Evolutionary conservation across 2,888 invertebrate species (phyloP).

Genomic region (Hyposoter dolosus): DNA sequence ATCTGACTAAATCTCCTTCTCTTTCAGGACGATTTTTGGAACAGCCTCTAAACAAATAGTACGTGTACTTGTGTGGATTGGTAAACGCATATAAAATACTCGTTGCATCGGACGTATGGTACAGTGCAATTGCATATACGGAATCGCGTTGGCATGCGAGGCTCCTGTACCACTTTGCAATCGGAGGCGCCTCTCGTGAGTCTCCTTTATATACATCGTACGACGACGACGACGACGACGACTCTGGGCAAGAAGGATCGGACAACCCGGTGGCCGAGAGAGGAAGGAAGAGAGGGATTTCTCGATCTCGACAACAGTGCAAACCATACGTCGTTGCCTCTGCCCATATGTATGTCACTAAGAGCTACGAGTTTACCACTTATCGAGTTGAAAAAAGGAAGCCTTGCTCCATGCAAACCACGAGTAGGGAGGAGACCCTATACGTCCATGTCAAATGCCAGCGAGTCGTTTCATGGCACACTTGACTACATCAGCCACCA

Average conservation of each 20-base stretch:
- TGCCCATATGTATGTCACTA: constrained; percentile 64
- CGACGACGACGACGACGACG: neutral
- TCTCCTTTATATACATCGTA: neutral
- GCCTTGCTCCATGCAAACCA: neutral
- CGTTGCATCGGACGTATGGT: constrained; percentile 62
- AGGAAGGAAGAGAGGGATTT: constrained; percentile 23
- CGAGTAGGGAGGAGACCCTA: constrained; percentile 23
- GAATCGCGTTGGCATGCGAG: constrained; percentile 59
- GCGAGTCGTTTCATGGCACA: constrained; percentile 32
- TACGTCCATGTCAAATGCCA: constrained; percentile 26
- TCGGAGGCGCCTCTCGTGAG: constrained; percentile 52
- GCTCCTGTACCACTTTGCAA: constrained; percentile 66
- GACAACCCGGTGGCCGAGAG: neutral
- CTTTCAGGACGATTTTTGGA: neutral
- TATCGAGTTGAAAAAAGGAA: constrained; percentile 47
- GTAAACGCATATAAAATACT: constrained; percentile 30
- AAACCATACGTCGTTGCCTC: constrained; percentile 8
- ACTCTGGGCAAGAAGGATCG: constrained; percentile 24
- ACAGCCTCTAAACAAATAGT: constrained; percentile 2
- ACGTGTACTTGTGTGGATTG: neutral
- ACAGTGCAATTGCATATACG: constrained; percentile 58
- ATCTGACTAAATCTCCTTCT: neutral
- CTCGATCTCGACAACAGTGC: constrained; percentile 39
- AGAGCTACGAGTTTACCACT: constrained; percentile 63
- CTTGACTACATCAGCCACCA: constrained; percentile 31